Evolutionary conservation across 30 jellyfish, hydroid and myxozoan species (phyloP).

Genomic region (Sanderia malayensis): DNA sequence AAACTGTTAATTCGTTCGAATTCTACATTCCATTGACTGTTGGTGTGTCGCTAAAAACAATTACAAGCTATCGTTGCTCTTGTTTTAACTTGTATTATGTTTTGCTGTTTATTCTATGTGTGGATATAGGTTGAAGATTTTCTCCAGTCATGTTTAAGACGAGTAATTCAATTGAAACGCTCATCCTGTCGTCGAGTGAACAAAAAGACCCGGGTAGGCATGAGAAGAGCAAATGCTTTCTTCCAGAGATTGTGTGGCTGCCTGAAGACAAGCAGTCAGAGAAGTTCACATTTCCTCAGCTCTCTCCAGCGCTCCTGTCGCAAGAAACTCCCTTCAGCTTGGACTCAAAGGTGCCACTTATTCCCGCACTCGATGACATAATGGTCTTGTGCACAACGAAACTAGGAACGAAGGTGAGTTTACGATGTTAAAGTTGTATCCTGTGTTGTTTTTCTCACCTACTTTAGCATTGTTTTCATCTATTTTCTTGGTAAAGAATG

Average conservation of each 20-base stretch:
- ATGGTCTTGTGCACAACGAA: slow-evolving; percentile 75
- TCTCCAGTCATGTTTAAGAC: not conserved
- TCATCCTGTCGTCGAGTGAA: not conserved
- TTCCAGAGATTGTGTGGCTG: slow-evolving; percentile 10
- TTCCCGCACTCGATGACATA: slow-evolving; percentile 69
- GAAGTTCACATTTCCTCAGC: slow-evolving; percentile 75
- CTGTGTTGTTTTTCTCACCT: no score
- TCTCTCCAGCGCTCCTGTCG: slow-evolving; percentile 59
- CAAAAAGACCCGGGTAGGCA: not conserved
- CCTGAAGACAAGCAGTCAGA: slow-evolving; percentile 27
- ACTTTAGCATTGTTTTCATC: no score
- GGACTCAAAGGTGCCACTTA: slow-evolving; percentile 78
- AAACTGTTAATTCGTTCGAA: not conserved
- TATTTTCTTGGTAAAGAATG: no score
- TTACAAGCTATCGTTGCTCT: no score
- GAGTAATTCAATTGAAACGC: not conserved
- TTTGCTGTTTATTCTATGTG: not conserved
- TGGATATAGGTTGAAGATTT: not conserved
- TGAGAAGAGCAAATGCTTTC: not conserved
- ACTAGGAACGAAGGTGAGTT: slow-evolving; percentile 82
- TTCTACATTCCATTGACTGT: not conserved
- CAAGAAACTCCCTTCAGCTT: slow-evolving; percentile 75
- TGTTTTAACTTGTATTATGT: no score
- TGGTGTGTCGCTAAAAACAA: no score
- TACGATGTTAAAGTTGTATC: no score